Evolutionary conservation across 2,113 vertebrate species (phyloP), one percentile per base, ranked within the genome.

Genomic region (Gambusia holbrooki): DNA sequence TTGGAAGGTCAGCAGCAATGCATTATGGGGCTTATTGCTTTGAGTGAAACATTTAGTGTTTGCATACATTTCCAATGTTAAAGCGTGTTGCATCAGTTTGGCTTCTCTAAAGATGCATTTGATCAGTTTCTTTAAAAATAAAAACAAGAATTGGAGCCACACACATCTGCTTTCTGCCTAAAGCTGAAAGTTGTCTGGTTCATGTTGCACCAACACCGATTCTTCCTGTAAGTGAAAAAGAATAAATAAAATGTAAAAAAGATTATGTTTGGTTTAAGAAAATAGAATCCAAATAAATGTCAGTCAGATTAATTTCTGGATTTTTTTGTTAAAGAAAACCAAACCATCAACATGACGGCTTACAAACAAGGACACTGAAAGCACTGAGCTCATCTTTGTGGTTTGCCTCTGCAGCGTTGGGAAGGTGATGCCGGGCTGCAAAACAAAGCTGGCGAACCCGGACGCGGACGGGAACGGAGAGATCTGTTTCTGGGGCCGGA

Each of bases 401-500:
- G 40, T 76, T 66, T 74, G 10, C 74, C 40, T 74, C 11, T 74
- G 54, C 79, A 96, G 95, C 79, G 95, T 95, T 85, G 95, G 94
- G 29, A 94, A 91, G 54, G 89, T 82, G 65, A 66, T 95, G 63
- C 19, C 33, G 0, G 95, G 95, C 78, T 91, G 92, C 81, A 88
- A 88, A 73, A 91, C 91, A 0, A 94, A 92, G 66, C 86, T 96
- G 76, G 88, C 90, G 25, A 93, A 94, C 3, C 89, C 83, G 1
- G 93, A 95, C 27, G 3, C 13, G 1, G 90, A 95, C 0, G 94
- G 93, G 8, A 93, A 81, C 45, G 94, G 94, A n/a, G 95, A 95
- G 84, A 76, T 95, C 27, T 95, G 95, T 77, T 94, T 95, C 79
- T 96, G 94, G 94, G 95, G 95, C 3, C 92, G 95, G 0, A 79